Conservation (phyloP, 2,797 vertebrate genomes). For the Xiphophorus birchmanni region DNA sequence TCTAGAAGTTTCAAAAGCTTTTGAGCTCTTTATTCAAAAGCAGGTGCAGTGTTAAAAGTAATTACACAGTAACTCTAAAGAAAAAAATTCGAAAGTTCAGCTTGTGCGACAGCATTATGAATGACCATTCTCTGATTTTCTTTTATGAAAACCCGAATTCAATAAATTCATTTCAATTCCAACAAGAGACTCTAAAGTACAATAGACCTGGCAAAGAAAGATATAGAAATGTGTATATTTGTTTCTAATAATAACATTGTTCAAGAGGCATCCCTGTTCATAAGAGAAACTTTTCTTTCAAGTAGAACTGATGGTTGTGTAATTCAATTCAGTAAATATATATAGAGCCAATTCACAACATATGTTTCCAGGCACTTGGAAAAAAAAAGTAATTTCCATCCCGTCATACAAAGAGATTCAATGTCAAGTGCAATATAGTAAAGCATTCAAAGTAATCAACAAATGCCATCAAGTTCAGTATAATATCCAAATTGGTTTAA, state of each 20-base stretch:
- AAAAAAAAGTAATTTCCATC: not conserved
- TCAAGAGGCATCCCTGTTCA: not conserved
- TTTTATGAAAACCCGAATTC: not conserved
- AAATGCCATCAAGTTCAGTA: not conserved
- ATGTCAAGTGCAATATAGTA: not conserved
- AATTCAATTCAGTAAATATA: not conserved
- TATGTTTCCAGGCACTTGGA: not conserved
- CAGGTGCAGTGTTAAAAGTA: not conserved
- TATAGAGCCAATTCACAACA: not conserved
- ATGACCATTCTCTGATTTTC: not conserved
- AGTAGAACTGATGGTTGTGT: not conserved
- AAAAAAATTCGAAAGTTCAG: not conserved
- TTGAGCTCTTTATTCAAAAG: not conserved
- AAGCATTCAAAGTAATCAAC: not conserved
- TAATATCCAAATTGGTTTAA: not conserved
- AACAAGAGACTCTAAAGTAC: not conserved
- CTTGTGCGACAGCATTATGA: not conserved
- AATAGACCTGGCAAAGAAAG: not conserved
- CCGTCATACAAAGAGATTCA: not conserved
- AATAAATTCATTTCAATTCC: not conserved
- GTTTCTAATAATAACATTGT: not conserved
- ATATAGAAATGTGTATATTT: not conserved
- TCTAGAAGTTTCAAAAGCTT: not conserved
- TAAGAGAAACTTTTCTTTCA: not conserved
- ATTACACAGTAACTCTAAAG: slow-evolving; percentile 7